Evolutionary conservation across 2,797 vertebrate species (phyloP).

Genomic region (Propithecus deckenii): DNA sequence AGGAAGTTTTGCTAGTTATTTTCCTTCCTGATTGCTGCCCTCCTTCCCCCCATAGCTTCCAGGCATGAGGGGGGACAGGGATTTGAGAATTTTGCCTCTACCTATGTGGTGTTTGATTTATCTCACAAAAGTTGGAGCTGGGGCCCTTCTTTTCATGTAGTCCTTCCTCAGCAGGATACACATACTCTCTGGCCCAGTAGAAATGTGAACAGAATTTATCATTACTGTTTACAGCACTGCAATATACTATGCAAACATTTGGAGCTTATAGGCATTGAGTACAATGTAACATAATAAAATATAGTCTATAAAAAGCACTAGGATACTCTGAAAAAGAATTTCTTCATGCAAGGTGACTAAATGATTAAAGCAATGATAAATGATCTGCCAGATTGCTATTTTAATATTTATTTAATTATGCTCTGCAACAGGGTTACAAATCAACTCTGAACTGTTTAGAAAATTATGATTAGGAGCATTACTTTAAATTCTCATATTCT

Average conservation of each 20-base stretch:
- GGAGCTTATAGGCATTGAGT: not conserved
- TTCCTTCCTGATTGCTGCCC: not conserved
- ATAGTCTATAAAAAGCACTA: not conserved
- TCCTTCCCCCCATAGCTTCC: not conserved
- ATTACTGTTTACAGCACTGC: not conserved
- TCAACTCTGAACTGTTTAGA: not conserved
- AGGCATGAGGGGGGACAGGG: not conserved
- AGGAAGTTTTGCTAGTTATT: not conserved
- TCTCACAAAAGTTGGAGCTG: not conserved
- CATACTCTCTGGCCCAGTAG: not conserved
- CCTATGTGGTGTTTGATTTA: not conserved
- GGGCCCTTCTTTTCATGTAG: not conserved
- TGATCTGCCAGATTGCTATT: not conserved
- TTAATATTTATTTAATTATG: not conserved
- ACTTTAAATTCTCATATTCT: not conserved
- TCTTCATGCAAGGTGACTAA: not conserved
- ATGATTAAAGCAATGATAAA: not conserved
- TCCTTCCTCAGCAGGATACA: not conserved
- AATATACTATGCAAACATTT: not conserved
- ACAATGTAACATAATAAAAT: not conserved
- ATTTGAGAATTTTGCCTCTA: not conserved
- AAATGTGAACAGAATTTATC: not conserved
- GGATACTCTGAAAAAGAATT: not conserved
- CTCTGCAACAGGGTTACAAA: not conserved
- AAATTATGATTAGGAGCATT: not conserved